Percentiles rank a stretch among this genome's conserved stretches.
phyloP scores from a whole-genome alignment of 1,140 invertebrate species.

The Thaumetopoea pityocampa region DNA sequence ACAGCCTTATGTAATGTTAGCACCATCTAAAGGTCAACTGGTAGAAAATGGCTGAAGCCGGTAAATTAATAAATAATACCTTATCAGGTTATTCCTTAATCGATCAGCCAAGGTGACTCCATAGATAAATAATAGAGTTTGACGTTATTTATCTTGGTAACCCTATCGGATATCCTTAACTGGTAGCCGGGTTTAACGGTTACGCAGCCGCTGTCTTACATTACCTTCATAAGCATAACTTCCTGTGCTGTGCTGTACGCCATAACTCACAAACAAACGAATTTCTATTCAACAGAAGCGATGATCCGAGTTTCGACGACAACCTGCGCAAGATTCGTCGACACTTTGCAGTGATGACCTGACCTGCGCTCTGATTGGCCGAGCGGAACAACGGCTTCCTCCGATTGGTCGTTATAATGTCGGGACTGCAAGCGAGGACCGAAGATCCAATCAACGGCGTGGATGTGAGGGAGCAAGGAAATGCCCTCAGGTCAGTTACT shows the following conservation, averaged over 20 bases:
- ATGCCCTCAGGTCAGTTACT: slow-evolving; percentile 59
- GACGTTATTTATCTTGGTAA: too few species aligned
- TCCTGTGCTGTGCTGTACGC: slow-evolving; percentile 12
- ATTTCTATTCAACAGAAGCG: slow-evolving; percentile 26
- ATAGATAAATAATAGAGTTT: too few species aligned
- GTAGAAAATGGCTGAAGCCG: too few species aligned
- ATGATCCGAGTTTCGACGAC: slow-evolving; percentile 29
- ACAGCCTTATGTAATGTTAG: too few species aligned
- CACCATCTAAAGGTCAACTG: too few species aligned
- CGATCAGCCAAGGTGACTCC: too few species aligned
- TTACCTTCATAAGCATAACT: slow-evolving; percentile 6
- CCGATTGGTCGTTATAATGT: slow-evolving; percentile 61
- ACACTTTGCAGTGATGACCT: slow-evolving; percentile 33
- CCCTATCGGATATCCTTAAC: too few species aligned
- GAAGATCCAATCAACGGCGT: slow-evolving; percentile 64
- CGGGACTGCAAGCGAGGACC: slow-evolving; percentile 56
- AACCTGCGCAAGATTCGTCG: slow-evolving; percentile 32
- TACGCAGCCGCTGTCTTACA: slow-evolving; percentile 11
- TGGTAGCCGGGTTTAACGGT: too few species aligned
- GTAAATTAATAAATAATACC: too few species aligned
- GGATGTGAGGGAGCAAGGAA: slow-evolving; percentile 66
- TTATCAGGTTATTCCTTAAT: too few species aligned
- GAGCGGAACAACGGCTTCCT: too few species aligned
- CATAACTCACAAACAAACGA: slow-evolving; percentile 8
- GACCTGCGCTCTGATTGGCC: slow-evolving; percentile 19